Evolutionary conservation across 1,140 invertebrate genomes (phyloP), one percentile per base, ranked within the genome.

Genomic region (Lethrus apterus): DNA sequence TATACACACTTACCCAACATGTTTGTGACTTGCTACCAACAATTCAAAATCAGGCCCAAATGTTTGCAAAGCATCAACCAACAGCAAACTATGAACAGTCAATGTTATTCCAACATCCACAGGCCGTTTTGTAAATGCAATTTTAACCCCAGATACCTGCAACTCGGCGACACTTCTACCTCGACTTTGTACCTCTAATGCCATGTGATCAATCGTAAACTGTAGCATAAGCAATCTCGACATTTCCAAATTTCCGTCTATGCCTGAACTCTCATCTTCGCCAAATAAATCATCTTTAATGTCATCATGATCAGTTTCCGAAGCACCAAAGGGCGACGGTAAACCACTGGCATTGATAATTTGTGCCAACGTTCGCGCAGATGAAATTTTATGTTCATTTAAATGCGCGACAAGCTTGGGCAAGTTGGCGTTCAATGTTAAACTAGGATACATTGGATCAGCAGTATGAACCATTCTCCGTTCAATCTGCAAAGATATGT

Each of bases 31-130:
- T 7, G 93, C 93, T 8, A 95, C 81, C 1, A 97, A 70, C 4
- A 97, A 68, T 63, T 96, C 93, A 74, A 94, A 98, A 71, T 98
- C 93, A 2, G 84, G 81, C 0, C 93, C 93, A 69, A 91, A 94
- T 5, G 87, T 91, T 67, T 98, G 93, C 52, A 96, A 71, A 31
- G 92, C 93, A 73, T 98, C 93, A 0, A 93, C 93, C 7, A 98
- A 65, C 7, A 97, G 71, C 35, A 98, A 72, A 51, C 89, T 89
- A 67, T 95, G 91, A 8, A 98, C 90, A 21, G 87, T 89, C 26
- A 97, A 75, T 0, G 81, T 81, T 7, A 92, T 68, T 46, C 79
- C 81, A 0, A 81, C 76, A 64, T 93, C 85, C 20, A 74, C 72
- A 0, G 80, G 76, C 40, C 83, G 69, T 67, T 83, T 81, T 11